phyloP scores from a whole-genome alignment of 2,797 vertebrate species.

The Neoniphon sammara region DNA sequence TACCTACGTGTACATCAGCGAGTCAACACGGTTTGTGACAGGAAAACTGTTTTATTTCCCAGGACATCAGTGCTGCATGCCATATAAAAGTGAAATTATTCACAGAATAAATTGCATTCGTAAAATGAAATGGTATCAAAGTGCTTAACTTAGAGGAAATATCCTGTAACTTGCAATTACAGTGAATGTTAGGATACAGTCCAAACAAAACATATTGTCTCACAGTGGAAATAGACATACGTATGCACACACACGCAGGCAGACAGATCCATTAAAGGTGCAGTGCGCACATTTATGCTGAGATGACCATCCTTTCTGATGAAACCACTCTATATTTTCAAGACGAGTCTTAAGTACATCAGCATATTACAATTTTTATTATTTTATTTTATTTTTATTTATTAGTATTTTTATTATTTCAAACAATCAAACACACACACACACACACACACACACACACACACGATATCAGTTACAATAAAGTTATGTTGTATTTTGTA shows the following conservation, averaged over 20 bases:
- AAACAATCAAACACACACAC: neutral
- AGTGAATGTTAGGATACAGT: conserved; percentile 8
- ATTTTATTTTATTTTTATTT: no score
- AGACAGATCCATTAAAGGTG: neutral
- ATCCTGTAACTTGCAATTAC: conserved; percentile 19
- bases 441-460: no score
- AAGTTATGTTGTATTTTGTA: neutral
- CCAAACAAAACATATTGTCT: conserved; percentile 20
- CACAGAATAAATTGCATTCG: conserved; percentile 68
- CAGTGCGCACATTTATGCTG: neutral
- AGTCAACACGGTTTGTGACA: conserved; percentile 1
- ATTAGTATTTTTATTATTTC: no score
- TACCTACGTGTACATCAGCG: neutral
- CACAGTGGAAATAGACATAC: conserved; percentile 23
- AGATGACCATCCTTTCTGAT: neutral
- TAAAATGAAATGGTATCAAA: conserved; percentile 57
- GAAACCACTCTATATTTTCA: neutral
- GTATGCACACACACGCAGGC: neutral
- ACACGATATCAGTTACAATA: neutral
- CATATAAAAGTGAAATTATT: conserved; percentile 69
- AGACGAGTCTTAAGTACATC: neutral
- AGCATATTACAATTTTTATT: neutral
- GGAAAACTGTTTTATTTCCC: conserved; percentile 55
- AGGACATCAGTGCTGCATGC: conserved; percentile 50
- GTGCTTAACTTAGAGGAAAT: conserved; percentile 55